phyloP scores from a whole-genome alignment of 2,797 vertebrate species.

The Psittacula derbiana region DNA sequence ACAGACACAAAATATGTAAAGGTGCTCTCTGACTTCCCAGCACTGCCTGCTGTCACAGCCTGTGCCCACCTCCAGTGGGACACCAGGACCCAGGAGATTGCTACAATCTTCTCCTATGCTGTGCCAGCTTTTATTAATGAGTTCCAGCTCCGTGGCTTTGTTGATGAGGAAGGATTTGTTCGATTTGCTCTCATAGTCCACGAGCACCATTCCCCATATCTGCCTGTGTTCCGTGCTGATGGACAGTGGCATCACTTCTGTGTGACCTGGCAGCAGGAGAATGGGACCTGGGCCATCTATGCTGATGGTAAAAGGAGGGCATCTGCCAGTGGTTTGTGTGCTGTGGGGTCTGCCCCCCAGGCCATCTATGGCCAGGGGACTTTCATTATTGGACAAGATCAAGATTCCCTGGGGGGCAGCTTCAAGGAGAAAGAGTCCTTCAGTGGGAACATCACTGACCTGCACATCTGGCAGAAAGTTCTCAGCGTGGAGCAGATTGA shows the following conservation, averaged over 20 bases:
- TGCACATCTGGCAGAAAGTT: slow-evolving; percentile 81
- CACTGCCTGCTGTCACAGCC: slow-evolving; percentile 78
- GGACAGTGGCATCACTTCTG: slow-evolving; percentile 88
- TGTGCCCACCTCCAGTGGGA: slow-evolving; percentile 88
- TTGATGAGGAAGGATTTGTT: slow-evolving; percentile 74
- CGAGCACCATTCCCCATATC: slow-evolving; percentile 85
- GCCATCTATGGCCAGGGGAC: slow-evolving; percentile 81
- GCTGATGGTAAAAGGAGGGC: slow-evolving; percentile 80
- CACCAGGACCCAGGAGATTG: slow-evolving; percentile 67
- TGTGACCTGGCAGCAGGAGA: slow-evolving; percentile 79
- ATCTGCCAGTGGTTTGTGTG: slow-evolving; percentile 65
- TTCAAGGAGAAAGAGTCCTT: slow-evolving; percentile 87
- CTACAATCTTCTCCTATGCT: slow-evolving; percentile 86
- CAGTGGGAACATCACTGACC: slow-evolving; percentile 87
- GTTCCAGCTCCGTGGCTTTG: slow-evolving; percentile 86
- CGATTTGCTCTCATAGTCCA: slow-evolving; percentile 85
- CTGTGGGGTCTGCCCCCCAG: slow-evolving; percentile 53
- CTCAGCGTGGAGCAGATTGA: slow-evolving; percentile 75
- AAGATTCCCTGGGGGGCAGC: slow-evolving; percentile 88
- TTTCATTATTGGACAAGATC: slow-evolving; percentile 91
- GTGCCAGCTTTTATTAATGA: slow-evolving; percentile 83
- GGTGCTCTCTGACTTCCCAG: slow-evolving; percentile 77
- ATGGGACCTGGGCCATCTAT: slow-evolving; percentile 81
- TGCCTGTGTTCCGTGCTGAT: slow-evolving; percentile 79
- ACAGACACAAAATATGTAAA: slow-evolving; percentile 78